Evolutionary conservation across 2,113 vertebrate species (phyloP), one percentile per base, ranked within the genome.

Genomic region (Tapirus terrestris): DNA sequence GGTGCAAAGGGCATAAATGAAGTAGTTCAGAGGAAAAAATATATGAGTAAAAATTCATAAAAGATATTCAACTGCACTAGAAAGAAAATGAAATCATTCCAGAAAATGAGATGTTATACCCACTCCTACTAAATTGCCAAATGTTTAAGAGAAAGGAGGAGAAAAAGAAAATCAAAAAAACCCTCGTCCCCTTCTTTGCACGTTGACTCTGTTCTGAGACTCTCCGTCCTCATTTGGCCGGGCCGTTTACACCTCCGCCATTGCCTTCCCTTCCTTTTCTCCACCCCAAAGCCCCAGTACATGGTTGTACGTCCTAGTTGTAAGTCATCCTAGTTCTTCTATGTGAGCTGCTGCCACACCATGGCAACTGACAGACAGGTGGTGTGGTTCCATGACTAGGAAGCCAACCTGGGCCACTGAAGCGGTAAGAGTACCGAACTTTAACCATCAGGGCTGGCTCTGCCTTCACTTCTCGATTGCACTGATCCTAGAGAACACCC

Each of bases 151-250:
- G 7, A 67, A 4, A 45, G 8, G 4, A 33, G 10, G 36, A 63
- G 10, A 21, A n/a, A 51, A 72, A n/a, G 1, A 18, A 43, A 31
- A 48, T 10, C 4, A 80, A 5, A 58, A 56, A 29, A 53, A 25
- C 6, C 0, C 8, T 33, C 4, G 8, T 12, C 8, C 29, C 8
- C 3, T n/a, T 60, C 11, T 63, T 77, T 70, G 65, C 8, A 39
- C 2, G 10, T 0, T 68, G 31, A 6, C 23, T 33, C 7, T 68
- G 8, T n/a, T 3, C 36, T 3, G 7, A 88, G 17, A 6, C 13
- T 91, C 1, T 45, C 56, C 39, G 31, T 45, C 23, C 7, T 1
- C 17, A 39, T 11, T 33, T 21, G 31, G 16, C 1, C 9, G 43
- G 21, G 17, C 11, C 18, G 33, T 68, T 58, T 51, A 39, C 10